These are phyloP conservation scores for Rallus limicola DNA, from an alignment of 2,113 vertebrate genomes.

Conservation along the genomic window DNA sequence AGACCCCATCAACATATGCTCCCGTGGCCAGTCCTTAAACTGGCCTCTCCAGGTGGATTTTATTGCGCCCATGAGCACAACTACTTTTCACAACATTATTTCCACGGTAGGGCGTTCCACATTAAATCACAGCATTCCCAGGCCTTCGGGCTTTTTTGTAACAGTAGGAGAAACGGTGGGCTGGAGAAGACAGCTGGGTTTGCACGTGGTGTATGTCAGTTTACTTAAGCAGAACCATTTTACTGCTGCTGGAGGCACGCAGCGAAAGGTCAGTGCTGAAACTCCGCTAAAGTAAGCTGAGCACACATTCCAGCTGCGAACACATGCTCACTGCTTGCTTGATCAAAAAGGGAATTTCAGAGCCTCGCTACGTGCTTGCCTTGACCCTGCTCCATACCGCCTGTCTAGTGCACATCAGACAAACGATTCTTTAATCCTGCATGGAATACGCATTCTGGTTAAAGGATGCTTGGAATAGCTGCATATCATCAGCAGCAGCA, in stretches of 20 bases:
- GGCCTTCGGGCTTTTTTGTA: constrained; percentile 8
- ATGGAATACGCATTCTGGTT: neutral
- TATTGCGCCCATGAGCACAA: neutral
- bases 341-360: constrained; percentile 60
- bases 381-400: constrained; percentile 48
- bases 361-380: constrained; percentile 42
- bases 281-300: constrained; percentile 51
- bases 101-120: neutral
- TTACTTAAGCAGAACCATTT: constrained; percentile 56
- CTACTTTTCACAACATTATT: neutral
- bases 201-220: constrained; percentile 45
- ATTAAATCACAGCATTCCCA: neutral
- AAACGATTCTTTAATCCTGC: constrained; percentile 48
- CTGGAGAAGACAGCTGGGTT: constrained; percentile 56
- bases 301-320: constrained; percentile 49
- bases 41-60: neutral
- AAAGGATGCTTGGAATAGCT: constrained; percentile 47
- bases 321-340: constrained; percentile 36
- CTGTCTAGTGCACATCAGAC: constrained; percentile 32
- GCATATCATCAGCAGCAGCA: neutral
- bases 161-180: constrained; percentile 54
- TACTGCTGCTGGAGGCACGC: constrained; percentile 43
- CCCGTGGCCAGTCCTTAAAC: neutral
- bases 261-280: constrained; percentile 62
- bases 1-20: neutral